Evolutionary conservation across 2,888 invertebrate genomes (phyloP), one percentile per base, ranked within the genome.

Genomic region (Ecdyonurus torrentis): DNA sequence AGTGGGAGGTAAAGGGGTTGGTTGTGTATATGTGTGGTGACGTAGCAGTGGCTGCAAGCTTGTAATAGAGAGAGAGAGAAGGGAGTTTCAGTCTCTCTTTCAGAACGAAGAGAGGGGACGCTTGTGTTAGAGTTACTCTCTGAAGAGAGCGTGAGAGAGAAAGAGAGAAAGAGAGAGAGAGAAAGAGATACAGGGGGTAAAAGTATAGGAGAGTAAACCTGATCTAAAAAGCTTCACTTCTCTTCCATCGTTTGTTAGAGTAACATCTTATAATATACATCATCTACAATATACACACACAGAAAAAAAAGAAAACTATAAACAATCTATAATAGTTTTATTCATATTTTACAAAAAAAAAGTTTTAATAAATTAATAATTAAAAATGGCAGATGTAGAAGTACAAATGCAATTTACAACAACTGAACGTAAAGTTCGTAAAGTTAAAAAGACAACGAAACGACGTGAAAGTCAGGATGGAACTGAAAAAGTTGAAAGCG

Each of bases 341-440:
- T 37, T 10, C 15, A 10, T 37, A 37, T 10, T 37, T 10, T 10
- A 37, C 37, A 37, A 37, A 37, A 37, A 10, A 37, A 37, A 37
- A 37, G n/a, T n/a, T n/a, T n/a, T n/a, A n/a, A n/a, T n/a, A n/a
- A n/a, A n/a, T n/a, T n/a, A n/a, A n/a, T n/a, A 22, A 25, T 25
- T 18, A 23, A 24, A 23, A 18, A 92, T 92, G 92, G 91, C 90
- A 76, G 92, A 92, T 83, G 91, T 91, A 73, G 91, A 91, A 78
- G 84, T 88, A 69, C 87, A 89, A 81, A 87, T 89, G 81, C 86
- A 88, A 77, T 86, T 83, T 76, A 86, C 89, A 74, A 85, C 88
- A 74, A 89, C 89, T 72, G 88, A 84, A 75, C 84, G 85, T 77
- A 86, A 91, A 78, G 85, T 89, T 75, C 90, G 90, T 77, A 92